Evolutionary conservation across 1,140 invertebrate genomes (phyloP).

Genomic region (Drosophila ercepeae): DNA sequence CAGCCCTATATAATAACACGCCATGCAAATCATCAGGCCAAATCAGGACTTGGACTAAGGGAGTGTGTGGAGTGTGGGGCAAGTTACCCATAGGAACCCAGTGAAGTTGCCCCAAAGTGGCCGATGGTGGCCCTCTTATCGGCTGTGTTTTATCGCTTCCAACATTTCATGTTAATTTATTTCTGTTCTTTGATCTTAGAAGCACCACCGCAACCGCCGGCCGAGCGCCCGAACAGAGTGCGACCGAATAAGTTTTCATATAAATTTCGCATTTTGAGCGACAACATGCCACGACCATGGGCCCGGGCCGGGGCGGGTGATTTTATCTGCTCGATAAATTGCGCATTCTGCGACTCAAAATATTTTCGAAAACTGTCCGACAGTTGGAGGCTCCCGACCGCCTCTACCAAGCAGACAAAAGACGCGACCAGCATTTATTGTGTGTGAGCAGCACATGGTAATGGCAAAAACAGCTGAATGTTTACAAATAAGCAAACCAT

Average conservation of each 20-base stretch:
- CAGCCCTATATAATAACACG: slow-evolving; percentile 38
- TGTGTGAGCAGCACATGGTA: slow-evolving; percentile 15
- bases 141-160: slow-evolving; percentile 49
- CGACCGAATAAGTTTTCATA: slow-evolving; percentile 62
- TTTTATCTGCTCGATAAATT: slow-evolving; percentile 74
- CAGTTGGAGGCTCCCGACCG: not conserved
- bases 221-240: not conserved
- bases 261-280: slow-evolving; percentile 67
- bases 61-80: slow-evolving; percentile 11
- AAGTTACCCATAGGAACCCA: slow-evolving; percentile 24
- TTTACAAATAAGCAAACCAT: slow-evolving; percentile 68
- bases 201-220: not conserved
- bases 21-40: slow-evolving; percentile 25
- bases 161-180: slow-evolving; percentile 72
- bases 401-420: not conserved
- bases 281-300: slow-evolving; percentile 37
- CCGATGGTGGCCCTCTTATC: slow-evolving; percentile 50
- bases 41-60: not conserved
- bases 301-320: slow-evolving; percentile 9
- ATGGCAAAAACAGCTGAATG: slow-evolving; percentile 54
- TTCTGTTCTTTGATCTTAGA: slow-evolving; percentile 63
- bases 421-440: slow-evolving; percentile 2
- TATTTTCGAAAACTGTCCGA: slow-evolving; percentile 38
- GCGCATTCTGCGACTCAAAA: slow-evolving; percentile 67
- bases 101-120: slow-evolving; percentile 45